phyloP scores from a whole-genome alignment of 2,888 invertebrate species.

The Schrankia costaestrigalis region DNA sequence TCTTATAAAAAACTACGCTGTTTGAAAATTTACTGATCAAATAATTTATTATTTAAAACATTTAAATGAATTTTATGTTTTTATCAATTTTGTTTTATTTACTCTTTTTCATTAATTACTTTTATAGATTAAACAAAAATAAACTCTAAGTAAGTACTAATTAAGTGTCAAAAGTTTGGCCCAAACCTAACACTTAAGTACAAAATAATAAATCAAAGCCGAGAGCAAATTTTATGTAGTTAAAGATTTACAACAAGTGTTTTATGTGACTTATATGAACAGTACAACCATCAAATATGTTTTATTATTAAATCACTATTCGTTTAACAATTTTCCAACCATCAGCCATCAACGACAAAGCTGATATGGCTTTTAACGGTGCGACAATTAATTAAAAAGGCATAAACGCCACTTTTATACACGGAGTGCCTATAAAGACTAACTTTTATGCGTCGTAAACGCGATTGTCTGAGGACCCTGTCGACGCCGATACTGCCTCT shows the following conservation, averaged over 20 bases:
- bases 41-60: constrained; percentile 49
- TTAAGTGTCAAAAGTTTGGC: no score
- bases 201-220: constrained; percentile 35
- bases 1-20: constrained; percentile 41
- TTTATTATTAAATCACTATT: constrained; percentile 75
- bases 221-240: constrained; percentile 38
- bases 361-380: constrained; percentile 76
- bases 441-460: constrained; percentile 81
- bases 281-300: constrained; percentile 60
- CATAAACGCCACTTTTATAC: constrained; percentile 80
- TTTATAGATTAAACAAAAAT: no score
- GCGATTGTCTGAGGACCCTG: constrained; percentile 75
- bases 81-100: constrained; percentile 31
- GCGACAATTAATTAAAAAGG: constrained; percentile 79
- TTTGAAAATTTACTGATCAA: constrained; percentile 44
- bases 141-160: no score
- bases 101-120: no score
- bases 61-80: constrained; percentile 32
- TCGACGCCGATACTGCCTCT: constrained; percentile 58
- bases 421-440: constrained; percentile 78
- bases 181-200: no score
- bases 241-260: constrained; percentile 49
- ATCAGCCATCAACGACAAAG: constrained; percentile 67
- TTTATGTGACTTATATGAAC: constrained; percentile 70
- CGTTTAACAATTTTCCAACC: constrained; percentile 70